Evolutionary conservation across 2,888 invertebrate species (phyloP), one percentile per base, ranked within the genome.

Genomic region (Lasius fuliginosus): DNA sequence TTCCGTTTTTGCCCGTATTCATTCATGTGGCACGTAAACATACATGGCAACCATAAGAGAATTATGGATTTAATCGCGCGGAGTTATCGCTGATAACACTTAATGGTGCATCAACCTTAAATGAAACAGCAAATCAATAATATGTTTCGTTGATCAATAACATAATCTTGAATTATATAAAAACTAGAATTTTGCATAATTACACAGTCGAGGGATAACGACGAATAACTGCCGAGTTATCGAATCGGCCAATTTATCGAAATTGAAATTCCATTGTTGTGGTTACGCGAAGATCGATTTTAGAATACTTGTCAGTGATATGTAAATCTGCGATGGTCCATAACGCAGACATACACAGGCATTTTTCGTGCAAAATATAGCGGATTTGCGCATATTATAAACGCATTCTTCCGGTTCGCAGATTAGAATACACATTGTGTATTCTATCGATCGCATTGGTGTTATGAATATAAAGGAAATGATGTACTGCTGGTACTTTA

Each of bases 1-100:
- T 88, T 73, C 79, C 86, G 85, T 88, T 89, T 89, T 88, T 89
- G 84, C 85, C 87, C 88, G 79, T 84, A 86, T 89, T 89, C 89
- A 87, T 82, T 75, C 82, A 46, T 18, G 6, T 27, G 30, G 30
- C 30, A 56, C 33, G 30, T 18, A 2, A 73, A 46, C 40, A 33
- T n/a, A n/a, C 23, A 18, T 64, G 15, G 18, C 18, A 49, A 60
- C 11, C 4, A 3, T 49, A 53, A 76, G 23, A n/a, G 27, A 77
- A 75, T 82, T 62, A 64, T 40, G 75, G 33, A 67, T 76, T 6
- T 11, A 49, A 49, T 65, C 33, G 6, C 18, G 60, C 46, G 46
- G 33, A n/a, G 65, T 75, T 46, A 46, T 64, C n/a, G 4, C 30
- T 62, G 33, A 60, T 62, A 40, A 30, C 9, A 33, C 30, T 75